These are phyloP conservation scores for Chouioia cunea DNA, from an alignment of 2,888 invertebrate genomes.

Conservation along the genomic window DNA sequence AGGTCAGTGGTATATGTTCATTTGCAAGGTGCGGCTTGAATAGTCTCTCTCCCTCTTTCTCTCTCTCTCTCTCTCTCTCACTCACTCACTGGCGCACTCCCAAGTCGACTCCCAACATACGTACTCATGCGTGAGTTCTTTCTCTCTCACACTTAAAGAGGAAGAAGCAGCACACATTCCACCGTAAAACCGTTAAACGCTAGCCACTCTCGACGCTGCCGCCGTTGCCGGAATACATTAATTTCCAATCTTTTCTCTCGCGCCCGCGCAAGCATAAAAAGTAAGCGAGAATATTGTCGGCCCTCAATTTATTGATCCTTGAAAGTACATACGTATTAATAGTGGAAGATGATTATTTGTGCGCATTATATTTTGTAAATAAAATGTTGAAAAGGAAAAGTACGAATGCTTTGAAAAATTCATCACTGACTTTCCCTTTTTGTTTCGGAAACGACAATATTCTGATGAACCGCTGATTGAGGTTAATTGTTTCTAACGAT, in stretches of 20 bases:
- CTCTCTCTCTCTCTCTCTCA: slow-evolving; percentile 16
- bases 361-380: background rate
- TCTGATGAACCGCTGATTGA: background rate
- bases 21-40: slow-evolving; percentile 37
- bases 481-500: background rate
- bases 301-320: slow-evolving; percentile 18
- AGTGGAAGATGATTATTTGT: background rate
- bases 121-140: background rate
- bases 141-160: background rate
- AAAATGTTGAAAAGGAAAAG: slow-evolving; percentile 39
- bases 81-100: slow-evolving; percentile 21
- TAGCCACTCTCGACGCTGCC: slow-evolving; percentile 47
- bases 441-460: background rate
- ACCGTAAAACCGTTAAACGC: slow-evolving; percentile 67
- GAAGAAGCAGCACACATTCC: slow-evolving; percentile 59
- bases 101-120: slow-evolving; percentile 14
- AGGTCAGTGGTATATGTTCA: slow-evolving; percentile 27
- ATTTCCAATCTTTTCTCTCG: slow-evolving; percentile 41
- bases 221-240: slow-evolving; percentile 54
- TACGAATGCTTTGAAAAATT: slow-evolving; percentile 17
- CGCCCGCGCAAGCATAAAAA: background rate
- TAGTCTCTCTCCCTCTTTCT: slow-evolving; percentile 9
- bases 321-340: slow-evolving; percentile 7
- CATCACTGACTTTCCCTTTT: slow-evolving; percentile 20
- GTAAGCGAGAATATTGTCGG: slow-evolving; percentile 1